Base-by-base conservation (phyloP, 2,797 vertebrate genomes). In the Neosalanx taihuensis region DNA sequence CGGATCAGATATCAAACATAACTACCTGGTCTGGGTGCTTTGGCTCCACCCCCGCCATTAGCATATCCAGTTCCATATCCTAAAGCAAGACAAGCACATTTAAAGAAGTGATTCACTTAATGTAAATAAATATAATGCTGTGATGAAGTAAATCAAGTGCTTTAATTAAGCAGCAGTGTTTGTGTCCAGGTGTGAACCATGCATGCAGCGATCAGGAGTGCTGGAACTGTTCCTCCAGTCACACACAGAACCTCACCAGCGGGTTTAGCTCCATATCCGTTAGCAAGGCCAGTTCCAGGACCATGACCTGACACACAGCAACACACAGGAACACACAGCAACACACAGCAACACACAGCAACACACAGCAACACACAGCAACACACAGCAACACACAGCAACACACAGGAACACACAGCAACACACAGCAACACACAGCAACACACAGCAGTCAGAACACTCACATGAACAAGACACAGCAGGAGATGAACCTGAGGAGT, bases 21-120 rank as follows among this genome's bases (percentile, higher is more conserved):
- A 10, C 35, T 3, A 90, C 88, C 82, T 86, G 85, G 75, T 85
- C 85, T 86, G 71, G 81, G 81, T 57, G 77, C 20, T 70, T 86
- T 84, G 20, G 60, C 57, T 37, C 79, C 81, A 31, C 73, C 81
- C 72, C 72, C 81, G 72, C 72, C 81, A 37, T 89, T 90, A 70
- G 78, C 53, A 75, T 76, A 79, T 7, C 81, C 86, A 20, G 73
- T 76, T 58, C 67, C 76, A 15, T 83, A 77, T 64, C 85, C 89
- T 89, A 68, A 18, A 65, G 69, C 51, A 10, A 56, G 51, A 56
- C 51, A n/a, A 56, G 41, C 41, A 37, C 35, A 37, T 37, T 37
- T 37, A 37, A 37, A 76, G 68, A 72, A 58, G 56, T n/a, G 5
- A 58, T 20, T 20, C 17, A 58, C n/a, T 58, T 58, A 20, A 58